Base-by-base conservation (phyloP, 2,113 vertebrate species). In the Eulemur macaco region DNA sequence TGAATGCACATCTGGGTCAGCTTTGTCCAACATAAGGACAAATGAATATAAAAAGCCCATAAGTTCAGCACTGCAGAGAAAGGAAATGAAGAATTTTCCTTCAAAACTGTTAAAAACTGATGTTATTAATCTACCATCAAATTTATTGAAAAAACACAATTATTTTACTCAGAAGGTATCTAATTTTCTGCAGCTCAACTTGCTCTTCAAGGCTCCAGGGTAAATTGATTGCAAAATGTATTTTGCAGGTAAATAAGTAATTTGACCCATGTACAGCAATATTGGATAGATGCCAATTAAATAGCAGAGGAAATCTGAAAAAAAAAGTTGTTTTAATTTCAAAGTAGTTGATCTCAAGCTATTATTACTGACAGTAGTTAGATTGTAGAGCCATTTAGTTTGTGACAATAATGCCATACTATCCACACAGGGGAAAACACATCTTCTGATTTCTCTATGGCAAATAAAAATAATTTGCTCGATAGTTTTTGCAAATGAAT, bases 161-260 rank as follows among this genome's bases (percentile, higher is more conserved):
- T 56, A 29, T 27, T 97, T 96, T 92, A 66, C 5, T 18, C 7
- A 94, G 18, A 15, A 82, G 1, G 71, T 11, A 73, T 31, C 8
- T 84, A 87, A 90, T 86, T 91, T 91, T 93, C 63, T 47, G 4
- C 13, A 87, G 8, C 21, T 39, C 60, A 68, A 52, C 17, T 92
- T 54, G 82, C 5, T 71, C 18, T 81, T 66, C 77, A 91, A 92
- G 11, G 4, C 12, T 42, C 9, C 9, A 29, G 34, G 3, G 6
- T 69, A 89, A 96, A 71, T 42, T 81, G 18, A 81, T 74, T 89
- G 25, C 4, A 89, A 96, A 90, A 95, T 91, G 0, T 76, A 47
- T 80, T 83, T 42, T 42, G 42, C 42, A 78, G 20, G 60, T 95
- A 95, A 92, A 95, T 47, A 95, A 97, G 69, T 83, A 80, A 58